Percentiles rank a stretch among this genome's conserved stretches.
These are phyloP conservation scores for Procapra przewalskii DNA, from an alignment of 2,113 vertebrate genomes.

Conservation along the genomic window DNA sequence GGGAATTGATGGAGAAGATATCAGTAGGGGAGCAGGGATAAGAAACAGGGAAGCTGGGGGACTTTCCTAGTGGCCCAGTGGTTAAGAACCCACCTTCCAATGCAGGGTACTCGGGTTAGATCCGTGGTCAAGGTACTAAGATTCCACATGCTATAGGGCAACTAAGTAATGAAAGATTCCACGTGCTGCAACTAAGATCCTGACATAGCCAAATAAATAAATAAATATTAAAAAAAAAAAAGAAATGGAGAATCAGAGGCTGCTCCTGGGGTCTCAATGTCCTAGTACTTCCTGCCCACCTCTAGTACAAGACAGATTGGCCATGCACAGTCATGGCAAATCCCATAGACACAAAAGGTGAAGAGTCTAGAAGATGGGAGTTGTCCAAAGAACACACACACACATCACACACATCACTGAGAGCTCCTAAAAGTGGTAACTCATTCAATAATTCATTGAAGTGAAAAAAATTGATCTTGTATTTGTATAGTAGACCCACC, in stretches of 20 bases:
- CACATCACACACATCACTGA: neutral
- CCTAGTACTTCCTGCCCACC: neutral
- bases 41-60: neutral
- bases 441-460: neutral
- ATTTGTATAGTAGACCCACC: neutral
- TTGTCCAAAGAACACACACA: neutral
- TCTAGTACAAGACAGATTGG: neutral
- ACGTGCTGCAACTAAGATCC: neutral
- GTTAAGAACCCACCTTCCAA: neutral
- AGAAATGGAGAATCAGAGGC: neutral
- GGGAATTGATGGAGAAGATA: neutral
- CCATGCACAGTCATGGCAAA: neutral
- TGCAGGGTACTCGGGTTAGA: neutral
- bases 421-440: neutral
- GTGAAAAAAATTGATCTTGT: neutral
- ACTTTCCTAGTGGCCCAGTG: neutral
- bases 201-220: neutral
- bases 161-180: neutral
- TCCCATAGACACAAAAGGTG: neutral
- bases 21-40: neutral
- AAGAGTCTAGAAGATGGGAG: neutral
- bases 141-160: neutral
- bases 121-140: neutral
- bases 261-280: neutral
- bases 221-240: neutral